Percentiles rank a stretch among this genome's conserved stretches.
Evolutionary conservation across 2,888 invertebrate genomes (phyloP).

Genomic region (Tetragnatha montana): DNA sequence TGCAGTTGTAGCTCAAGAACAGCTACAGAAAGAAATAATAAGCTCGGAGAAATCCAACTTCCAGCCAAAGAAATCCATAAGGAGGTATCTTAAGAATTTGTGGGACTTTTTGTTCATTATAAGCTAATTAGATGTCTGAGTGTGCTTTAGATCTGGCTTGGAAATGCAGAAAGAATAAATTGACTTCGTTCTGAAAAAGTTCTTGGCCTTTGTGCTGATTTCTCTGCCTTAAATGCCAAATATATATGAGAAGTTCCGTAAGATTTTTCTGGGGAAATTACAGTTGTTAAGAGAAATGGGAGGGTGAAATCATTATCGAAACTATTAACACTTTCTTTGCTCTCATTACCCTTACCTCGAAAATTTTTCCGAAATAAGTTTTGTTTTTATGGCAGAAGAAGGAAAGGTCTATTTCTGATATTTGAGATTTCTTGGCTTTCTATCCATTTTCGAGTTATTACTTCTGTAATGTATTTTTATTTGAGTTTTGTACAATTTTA

Average conservation of each 20-base stretch:
- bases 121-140: constrained; percentile 49
- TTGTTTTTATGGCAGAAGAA: background rate
- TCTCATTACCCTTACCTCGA: background rate
- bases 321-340: constrained; percentile 26
- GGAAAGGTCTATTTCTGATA: background rate
- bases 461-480: too few species aligned
- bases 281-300: constrained; percentile 29
- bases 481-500: too few species aligned
- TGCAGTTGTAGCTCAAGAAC: background rate
- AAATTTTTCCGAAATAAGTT: background rate
- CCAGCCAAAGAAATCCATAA: background rate
- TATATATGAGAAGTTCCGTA: background rate
- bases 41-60: background rate
- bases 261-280: constrained; percentile 11
- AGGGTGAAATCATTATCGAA: constrained; percentile 24
- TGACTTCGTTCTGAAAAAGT: constrained; percentile 34
- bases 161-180: constrained; percentile 25
- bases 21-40: background rate
- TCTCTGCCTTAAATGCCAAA: constrained; percentile 14
- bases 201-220: constrained; percentile 8
- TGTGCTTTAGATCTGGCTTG: constrained; percentile 12
- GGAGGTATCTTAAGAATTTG: constrained; percentile 35
- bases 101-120: constrained; percentile 42
- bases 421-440: too few species aligned
- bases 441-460: too few species aligned